Evolutionary conservation across 2,888 invertebrate species (phyloP).

Genomic region (Mantis religiosa): DNA sequence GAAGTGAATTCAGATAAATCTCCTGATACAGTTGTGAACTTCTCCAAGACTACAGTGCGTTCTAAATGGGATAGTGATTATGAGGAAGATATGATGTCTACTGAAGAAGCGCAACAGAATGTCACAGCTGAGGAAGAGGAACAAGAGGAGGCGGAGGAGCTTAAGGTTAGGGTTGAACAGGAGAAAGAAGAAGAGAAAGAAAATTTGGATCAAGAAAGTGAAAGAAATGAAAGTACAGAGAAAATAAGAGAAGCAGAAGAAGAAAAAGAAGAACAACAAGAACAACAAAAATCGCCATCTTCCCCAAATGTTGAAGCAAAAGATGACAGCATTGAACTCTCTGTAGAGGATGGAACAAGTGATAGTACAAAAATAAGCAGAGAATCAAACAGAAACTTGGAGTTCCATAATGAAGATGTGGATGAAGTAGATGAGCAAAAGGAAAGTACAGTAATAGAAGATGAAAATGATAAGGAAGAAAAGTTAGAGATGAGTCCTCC

Average conservation of each 20-base stretch:
- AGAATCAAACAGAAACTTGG: neutral
- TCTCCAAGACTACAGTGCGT: constrained; percentile 18
- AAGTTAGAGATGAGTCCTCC: neutral
- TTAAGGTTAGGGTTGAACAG: neutral
- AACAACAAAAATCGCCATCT: neutral
- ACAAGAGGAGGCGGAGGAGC: neutral
- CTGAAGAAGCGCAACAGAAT: neutral
- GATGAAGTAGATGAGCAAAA: neutral
- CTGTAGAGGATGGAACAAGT: neutral
- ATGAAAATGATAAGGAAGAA: neutral
- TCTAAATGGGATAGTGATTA: constrained; percentile 31
- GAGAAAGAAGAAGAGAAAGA: neutral
- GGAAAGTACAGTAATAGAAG: neutral
- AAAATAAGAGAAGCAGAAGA: neutral
- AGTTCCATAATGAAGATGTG: neutral
- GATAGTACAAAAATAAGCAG: neutral
- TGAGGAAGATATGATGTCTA: constrained; percentile 23
- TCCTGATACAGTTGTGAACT: neutral
- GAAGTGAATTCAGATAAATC: constrained; percentile 1
- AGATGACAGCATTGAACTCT: neutral
- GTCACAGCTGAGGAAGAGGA: neutral
- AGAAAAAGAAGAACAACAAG: too few species aligned
- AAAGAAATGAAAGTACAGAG: neutral
- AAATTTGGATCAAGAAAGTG: neutral
- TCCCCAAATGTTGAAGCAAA: neutral